Conservation (phyloP, 2,113 vertebrate species). For the Cyanoliseus patagonus region DNA sequence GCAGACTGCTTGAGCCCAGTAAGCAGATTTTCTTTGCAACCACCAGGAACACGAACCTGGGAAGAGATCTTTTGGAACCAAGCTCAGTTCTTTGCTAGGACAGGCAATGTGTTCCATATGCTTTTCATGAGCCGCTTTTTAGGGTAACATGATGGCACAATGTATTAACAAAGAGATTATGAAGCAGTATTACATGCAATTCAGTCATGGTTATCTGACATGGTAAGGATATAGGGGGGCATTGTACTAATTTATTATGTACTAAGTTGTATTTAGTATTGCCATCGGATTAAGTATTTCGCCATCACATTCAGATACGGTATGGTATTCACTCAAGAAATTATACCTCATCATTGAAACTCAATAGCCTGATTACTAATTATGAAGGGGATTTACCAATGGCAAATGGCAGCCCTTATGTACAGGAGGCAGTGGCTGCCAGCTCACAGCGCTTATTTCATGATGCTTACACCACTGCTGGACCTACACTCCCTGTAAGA, state of each 20-base stretch:
- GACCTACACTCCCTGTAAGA: not conserved
- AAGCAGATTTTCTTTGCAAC: not conserved
- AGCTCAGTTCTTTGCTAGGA: not conserved
- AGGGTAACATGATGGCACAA: not conserved
- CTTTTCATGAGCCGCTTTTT: not conserved
- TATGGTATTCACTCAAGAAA: not conserved
- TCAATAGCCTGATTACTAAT: not conserved
- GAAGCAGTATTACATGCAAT: not conserved
- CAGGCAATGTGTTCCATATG: accelerated
- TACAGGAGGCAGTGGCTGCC: not conserved
- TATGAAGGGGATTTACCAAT: accelerated
- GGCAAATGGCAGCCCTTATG: not conserved
- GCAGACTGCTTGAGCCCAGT: accelerated
- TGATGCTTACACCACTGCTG: not conserved
- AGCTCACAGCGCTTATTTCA: accelerated
- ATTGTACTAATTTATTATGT: not conserved
- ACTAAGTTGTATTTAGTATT: not conserved
- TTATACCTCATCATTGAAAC: not conserved
- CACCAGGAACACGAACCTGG: not conserved
- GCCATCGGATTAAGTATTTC: not conserved
- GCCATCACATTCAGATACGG: not conserved
- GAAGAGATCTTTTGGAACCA: not conserved
- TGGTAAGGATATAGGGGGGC: not conserved
- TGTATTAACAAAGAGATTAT: not conserved
- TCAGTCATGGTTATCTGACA: not conserved